phyloP scores from a whole-genome alignment of 1,140 invertebrate genomes.

The Aphis gossypii region DNA sequence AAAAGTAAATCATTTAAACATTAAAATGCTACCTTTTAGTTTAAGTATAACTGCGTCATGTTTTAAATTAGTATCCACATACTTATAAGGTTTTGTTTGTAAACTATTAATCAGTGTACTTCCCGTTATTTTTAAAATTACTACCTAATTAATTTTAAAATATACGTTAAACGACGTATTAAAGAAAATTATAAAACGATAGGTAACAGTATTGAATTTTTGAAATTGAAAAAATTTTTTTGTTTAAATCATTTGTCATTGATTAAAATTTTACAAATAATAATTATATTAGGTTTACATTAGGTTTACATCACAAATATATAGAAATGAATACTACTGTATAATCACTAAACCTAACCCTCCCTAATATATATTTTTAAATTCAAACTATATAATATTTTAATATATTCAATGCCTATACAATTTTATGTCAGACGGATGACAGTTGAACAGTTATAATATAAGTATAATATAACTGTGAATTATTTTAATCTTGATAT shows the following conservation, averaged over 20 bases:
- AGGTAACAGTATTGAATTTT: background rate
- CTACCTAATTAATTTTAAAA: background rate
- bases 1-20: slow-evolving; percentile 17
- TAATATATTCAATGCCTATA: background rate
- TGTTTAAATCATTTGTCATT: background rate
- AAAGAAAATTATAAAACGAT: background rate
- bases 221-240: background rate
- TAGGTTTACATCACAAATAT: background rate
- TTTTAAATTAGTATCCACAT: background rate
- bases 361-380: background rate
- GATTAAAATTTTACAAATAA: background rate
- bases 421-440: background rate
- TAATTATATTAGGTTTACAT: background rate
- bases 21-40: background rate
- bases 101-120: background rate
- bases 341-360: background rate
- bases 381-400: background rate
- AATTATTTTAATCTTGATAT: no score
- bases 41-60: background rate
- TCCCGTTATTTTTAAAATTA: background rate
- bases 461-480: no score
- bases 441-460: no score
- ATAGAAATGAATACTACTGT: no score
- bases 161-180: background rate
- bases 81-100: background rate